Evolutionary conservation across 2,888 invertebrate species (phyloP).

Genomic region (Drosophila monieri): DNA sequence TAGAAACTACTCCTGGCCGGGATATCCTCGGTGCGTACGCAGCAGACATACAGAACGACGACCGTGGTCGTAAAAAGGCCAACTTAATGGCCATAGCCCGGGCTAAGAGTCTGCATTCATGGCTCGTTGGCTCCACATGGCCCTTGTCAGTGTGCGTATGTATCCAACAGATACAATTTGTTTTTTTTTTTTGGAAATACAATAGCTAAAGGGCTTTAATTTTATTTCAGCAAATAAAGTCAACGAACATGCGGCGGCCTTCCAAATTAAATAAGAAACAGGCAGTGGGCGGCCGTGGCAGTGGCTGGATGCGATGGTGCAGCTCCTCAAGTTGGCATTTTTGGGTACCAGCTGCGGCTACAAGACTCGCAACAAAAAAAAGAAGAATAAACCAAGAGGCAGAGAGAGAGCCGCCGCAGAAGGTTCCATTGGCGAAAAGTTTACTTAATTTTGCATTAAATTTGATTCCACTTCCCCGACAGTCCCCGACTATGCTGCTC

Average conservation of each 20-base stretch:
- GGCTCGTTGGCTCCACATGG: constrained; percentile 65
- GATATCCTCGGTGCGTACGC: not conserved
- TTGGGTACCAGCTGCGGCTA: constrained; percentile 74
- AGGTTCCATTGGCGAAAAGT: constrained; percentile 49
- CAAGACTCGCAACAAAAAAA: constrained; percentile 55
- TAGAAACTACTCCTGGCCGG: not conserved
- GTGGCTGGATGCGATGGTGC: not conserved
- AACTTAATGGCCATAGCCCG: constrained; percentile 78
- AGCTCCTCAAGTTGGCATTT: constrained; percentile 40
- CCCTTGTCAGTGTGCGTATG: not conserved
- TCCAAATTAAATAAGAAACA: constrained; percentile 72
- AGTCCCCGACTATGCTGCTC: not conserved
- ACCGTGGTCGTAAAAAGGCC: constrained; percentile 69
- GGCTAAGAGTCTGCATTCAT: constrained; percentile 76
- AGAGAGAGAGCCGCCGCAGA: constrained; percentile 17
- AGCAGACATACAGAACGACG: constrained; percentile 48
- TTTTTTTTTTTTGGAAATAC: constrained; percentile 60
- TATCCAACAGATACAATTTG: constrained; percentile 57
- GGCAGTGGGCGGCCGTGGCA: constrained; percentile 5
- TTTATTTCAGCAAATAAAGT: constrained; percentile 79
- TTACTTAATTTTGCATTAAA: constrained; percentile 73
- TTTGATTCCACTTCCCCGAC: constrained; percentile 62
- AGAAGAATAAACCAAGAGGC: not conserved
- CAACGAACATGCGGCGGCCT: constrained; percentile 71
- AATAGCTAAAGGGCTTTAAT: constrained; percentile 80